Evolutionary conservation across 2,888 invertebrate genomes (phyloP).

Genomic region (Agonopterix alstromeriana): DNA sequence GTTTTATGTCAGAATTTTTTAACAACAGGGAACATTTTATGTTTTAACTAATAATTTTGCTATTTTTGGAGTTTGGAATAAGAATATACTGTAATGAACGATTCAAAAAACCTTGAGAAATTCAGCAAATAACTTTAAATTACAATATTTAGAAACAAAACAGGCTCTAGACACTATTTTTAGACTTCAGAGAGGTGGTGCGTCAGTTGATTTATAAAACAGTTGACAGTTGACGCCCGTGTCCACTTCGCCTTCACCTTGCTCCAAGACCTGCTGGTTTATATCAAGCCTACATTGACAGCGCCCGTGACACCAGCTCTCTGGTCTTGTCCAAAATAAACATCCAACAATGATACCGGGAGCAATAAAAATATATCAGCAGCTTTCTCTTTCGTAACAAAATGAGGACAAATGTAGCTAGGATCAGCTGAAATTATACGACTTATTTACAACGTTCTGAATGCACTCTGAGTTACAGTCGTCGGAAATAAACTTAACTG

Average conservation of each 20-base stretch:
- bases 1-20: too few species aligned
- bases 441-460: constrained; percentile 19
- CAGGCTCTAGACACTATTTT: constrained; percentile 10
- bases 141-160: too few species aligned
- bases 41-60: too few species aligned
- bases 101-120: too few species aligned
- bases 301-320: constrained; percentile 55
- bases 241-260: constrained; percentile 67
- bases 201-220: constrained; percentile 57
- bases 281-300: constrained; percentile 58
- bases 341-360: constrained; percentile 32
- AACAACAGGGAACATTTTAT: too few species aligned
- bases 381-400: constrained; percentile 19
- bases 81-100: too few species aligned
- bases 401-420: neutral
- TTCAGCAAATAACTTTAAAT: neutral
- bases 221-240: constrained; percentile 48
- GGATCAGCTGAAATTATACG: constrained; percentile 8
- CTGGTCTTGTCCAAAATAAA: constrained; percentile 56
- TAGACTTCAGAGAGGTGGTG: constrained; percentile 28
- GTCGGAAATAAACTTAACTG: constrained; percentile 35
- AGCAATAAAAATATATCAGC: constrained; percentile 49
- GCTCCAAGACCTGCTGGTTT: constrained; percentile 48
- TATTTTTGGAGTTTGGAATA: too few species aligned
- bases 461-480: neutral